phyloP scores from a whole-genome alignment of 2,113 vertebrate genomes.

The Leptobrachium leishanense region DNA sequence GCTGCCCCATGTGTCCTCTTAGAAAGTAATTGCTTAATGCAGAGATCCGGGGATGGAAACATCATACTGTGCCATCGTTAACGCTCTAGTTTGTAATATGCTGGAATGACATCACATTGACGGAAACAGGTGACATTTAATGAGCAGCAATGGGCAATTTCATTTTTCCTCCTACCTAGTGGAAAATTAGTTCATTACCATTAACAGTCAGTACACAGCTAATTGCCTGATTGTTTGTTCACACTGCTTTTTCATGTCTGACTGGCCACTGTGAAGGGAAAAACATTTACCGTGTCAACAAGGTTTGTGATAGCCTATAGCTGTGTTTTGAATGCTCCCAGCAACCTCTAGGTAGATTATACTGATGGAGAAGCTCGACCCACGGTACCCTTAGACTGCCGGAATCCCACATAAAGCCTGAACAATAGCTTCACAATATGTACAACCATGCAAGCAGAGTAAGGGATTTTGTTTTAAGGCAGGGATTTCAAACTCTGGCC shows the following conservation, averaged over 20 bases:
- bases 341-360: no score
- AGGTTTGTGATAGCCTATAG: no score
- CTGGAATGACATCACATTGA: slow-evolving; percentile 28
- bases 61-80: slow-evolving; percentile 38
- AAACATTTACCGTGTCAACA: background rate
- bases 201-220: slow-evolving; percentile 14
- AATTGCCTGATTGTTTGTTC: slow-evolving; percentile 34
- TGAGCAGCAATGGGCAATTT: slow-evolving; percentile 26
- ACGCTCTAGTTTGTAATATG: slow-evolving; percentile 19
- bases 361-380: no score
- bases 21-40: background rate
- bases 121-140: slow-evolving; percentile 41
- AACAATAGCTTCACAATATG: background rate
- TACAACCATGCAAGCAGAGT: background rate
- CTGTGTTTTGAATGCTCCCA: no score
- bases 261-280: background rate
- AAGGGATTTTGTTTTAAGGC: no score
- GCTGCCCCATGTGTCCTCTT: slow-evolving; percentile 1
- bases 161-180: slow-evolving; percentile 32
- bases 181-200: slow-evolving; percentile 42
- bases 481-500: no score
- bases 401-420: no score
- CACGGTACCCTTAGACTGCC: no score
- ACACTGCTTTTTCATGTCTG: slow-evolving; percentile 19
- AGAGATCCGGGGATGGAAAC: slow-evolving; percentile 31